Evolutionary conservation across 2,888 invertebrate genomes (phyloP), one percentile per base, ranked within the genome.

Genomic region (Adelphocoris suturalis): DNA sequence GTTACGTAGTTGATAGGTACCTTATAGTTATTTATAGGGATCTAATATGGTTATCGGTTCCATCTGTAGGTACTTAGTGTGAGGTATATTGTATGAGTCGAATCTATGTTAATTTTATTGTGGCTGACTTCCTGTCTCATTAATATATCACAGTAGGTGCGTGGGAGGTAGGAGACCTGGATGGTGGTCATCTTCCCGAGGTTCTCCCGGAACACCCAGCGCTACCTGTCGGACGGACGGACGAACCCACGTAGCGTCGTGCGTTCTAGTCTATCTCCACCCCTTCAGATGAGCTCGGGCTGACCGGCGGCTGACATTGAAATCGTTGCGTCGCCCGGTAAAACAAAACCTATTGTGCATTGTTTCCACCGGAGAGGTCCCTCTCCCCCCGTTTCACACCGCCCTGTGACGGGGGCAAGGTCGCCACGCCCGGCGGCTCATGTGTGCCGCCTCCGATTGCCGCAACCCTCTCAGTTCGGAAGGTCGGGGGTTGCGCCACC

Each of bases 351-450:
- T 19, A 85, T 85, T 85, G 85, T 85, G 61, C 37, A 85, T 85
- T 85, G 85, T 85, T 84, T 55, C 81, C 46, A 46, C 47, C n/a
- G 16, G 76, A 76, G 76, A 1, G 19, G 13, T 80, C 28, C 75
- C 75, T 46, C 2, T 9, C 48, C 23, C 9, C 82, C 27, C n/a
- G 11, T 48, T 28, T 82, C 48, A 1, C 5, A 11, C 16, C n/a
- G n/a, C 81, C 81, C 81, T 16, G 11, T 14, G 28, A 37, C 47
- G 87, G 61, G 90, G 82, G 80, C 90, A 90, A 90, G 90, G 90
- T 90, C 76, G 81, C 85, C 90, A 90, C 90, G 90, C 82, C 81
- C 82, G 90, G 78, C 46, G 37, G 61, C 48, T 48, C 86, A 90
- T 90, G 90, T 90, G 86, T 90, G 90, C 78, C 90, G 68, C 68